phyloP scores from a whole-genome alignment of 2,113 vertebrate species.

The Rhea pennata region DNA sequence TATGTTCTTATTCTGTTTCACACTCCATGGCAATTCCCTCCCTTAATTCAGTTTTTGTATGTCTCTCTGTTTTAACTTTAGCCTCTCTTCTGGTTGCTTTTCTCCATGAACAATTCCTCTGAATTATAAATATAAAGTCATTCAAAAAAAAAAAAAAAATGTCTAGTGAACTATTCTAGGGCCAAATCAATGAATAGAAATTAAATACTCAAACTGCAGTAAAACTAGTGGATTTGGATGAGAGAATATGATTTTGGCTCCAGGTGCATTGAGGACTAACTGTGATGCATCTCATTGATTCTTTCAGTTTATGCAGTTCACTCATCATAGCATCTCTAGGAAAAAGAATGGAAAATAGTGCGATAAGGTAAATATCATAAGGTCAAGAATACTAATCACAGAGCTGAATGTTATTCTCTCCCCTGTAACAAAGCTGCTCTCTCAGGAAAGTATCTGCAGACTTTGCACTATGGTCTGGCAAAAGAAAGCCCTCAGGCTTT shows the following conservation, averaged over 20 bases:
- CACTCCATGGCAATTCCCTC: not conserved
- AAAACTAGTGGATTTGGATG: not conserved
- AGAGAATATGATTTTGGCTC: not conserved
- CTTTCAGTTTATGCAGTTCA: not conserved
- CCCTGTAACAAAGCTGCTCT: not conserved
- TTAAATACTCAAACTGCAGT: not conserved
- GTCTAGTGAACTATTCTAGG: not conserved
- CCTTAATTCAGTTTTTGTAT: not conserved
- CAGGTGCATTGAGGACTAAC: not conserved
- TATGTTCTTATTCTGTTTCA: not conserved
- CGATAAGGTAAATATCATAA: not conserved
- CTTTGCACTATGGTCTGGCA: not conserved
- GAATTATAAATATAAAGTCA: not conserved
- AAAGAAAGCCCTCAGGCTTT: not conserved
- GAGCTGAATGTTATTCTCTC: not conserved
- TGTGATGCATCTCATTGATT: not conserved
- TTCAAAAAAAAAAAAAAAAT: too few species aligned
- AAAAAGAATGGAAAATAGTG: not conserved
- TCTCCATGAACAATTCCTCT: not conserved
- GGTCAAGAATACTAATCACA: not conserved
- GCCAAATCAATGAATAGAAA: not conserved
- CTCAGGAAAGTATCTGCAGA: not conserved
- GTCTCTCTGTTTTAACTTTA: not conserved
- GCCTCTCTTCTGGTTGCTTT: not conserved
- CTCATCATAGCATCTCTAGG: not conserved